phyloP scores from a whole-genome alignment of 2,113 vertebrate species.

The Petaurus breviceps region DNA sequence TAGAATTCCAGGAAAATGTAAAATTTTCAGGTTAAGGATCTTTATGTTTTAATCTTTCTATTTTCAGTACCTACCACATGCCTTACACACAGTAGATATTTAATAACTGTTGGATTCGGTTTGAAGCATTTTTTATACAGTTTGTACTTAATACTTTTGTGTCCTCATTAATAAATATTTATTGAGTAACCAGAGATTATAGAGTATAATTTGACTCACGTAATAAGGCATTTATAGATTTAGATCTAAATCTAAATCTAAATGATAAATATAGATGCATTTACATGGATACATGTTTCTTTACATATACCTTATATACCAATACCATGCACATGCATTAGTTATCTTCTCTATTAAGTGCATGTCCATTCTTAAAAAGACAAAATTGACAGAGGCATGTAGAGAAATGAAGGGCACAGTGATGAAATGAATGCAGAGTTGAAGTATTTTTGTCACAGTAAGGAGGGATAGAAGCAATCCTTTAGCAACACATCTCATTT shows the following conservation, averaged over 20 bases:
- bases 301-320: neutral
- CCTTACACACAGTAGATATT: neutral
- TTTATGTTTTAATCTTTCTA: no score
- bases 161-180: neutral
- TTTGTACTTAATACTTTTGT: neutral
- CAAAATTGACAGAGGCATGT: neutral
- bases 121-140: neutral
- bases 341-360: neutral
- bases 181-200: neutral
- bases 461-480: no score
- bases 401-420: neutral
- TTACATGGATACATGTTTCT: neutral
- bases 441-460: neutral
- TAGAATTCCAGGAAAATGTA: neutral
- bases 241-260: neutral
- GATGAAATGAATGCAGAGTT: neutral
- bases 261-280: neutral
- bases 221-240: neutral
- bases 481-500: no score
- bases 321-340: neutral
- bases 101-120: neutral
- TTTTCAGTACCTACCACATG: no score
- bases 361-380: neutral
- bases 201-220: neutral
- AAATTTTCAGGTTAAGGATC: neutral